Conservation (phyloP, 2,113 vertebrate species). For the Hippocampus comes region DNA sequence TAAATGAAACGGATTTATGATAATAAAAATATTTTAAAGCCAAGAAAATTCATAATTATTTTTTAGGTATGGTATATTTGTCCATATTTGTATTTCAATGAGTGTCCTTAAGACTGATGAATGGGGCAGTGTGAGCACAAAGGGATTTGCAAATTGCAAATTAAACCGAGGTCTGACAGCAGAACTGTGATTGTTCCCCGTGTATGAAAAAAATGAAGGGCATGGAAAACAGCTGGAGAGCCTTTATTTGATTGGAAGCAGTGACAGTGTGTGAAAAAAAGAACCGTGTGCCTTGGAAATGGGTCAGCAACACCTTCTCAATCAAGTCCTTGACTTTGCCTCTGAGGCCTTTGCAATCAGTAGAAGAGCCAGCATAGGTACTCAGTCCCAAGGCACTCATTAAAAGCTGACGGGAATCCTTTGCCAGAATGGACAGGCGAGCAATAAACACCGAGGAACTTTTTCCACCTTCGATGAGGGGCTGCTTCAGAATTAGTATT, state of each 20-base stretch:
- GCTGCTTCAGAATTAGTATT: conserved; percentile 1
- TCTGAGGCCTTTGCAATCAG: conserved; percentile 2
- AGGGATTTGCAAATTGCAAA: not conserved
- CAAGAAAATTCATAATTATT: not conserved
- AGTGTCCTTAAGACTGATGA: not conserved
- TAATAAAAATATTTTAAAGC: not conserved
- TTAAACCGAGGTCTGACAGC: not conserved
- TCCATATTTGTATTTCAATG: not conserved
- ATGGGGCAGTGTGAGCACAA: not conserved
- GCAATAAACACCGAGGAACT: not conserved
- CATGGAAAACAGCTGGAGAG: not conserved
- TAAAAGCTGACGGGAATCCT: conserved; percentile 6
- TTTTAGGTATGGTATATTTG: not conserved
- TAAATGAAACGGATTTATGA: too few relatives aligned
- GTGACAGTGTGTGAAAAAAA: not conserved
- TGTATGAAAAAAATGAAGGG: not conserved
- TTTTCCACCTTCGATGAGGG: not conserved
- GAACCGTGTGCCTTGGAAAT: not conserved
- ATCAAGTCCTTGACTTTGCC: conserved; percentile 1
- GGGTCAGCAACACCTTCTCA: not conserved
- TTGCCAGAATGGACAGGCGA: not conserved
- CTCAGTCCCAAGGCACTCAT: conserved; percentile 12
- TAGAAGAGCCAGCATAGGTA: conserved; percentile 1
- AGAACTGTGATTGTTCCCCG: not conserved
- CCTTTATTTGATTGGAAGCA: not conserved